Conservation (phyloP, 53 echinoderm and acorn worm species). For the Apostichopus leukothele region DNA sequence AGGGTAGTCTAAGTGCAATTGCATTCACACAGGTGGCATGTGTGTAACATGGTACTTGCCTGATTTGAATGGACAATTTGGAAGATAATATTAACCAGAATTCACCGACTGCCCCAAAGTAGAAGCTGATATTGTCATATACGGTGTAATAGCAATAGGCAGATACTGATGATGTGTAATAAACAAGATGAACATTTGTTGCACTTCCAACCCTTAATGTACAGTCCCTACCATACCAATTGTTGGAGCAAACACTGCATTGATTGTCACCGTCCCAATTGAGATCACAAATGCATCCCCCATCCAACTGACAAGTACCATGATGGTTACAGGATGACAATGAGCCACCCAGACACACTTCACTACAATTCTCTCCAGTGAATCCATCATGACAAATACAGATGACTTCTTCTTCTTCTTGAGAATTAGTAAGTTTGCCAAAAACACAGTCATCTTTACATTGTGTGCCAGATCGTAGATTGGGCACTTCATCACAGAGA, state of each 20-base stretch:
- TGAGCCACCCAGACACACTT: constrained; percentile 74
- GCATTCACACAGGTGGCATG: constrained; percentile 69
- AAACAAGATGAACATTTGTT: background rate
- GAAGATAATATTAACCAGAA: constrained; percentile 64
- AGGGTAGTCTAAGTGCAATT: constrained; percentile 24
- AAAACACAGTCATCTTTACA: constrained; percentile 75
- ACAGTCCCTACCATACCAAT: constrained; percentile 81
- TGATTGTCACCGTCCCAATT: constrained; percentile 75
- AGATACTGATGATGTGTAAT: constrained; percentile 58
- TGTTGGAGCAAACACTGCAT: constrained; percentile 60
- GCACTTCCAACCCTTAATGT: constrained; percentile 45
- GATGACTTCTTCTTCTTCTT: constrained; percentile 1
- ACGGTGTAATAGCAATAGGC: constrained; percentile 67
- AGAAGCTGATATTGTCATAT: constrained; percentile 75
- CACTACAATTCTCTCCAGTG: constrained; percentile 65
- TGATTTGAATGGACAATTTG: constrained; percentile 59
- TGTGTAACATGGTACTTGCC: constrained; percentile 82
- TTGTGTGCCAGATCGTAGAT: constrained; percentile 71
- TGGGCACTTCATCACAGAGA: constrained; percentile 68
- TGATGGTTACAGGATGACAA: constrained; percentile 62
- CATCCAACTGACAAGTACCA: constrained; percentile 60
- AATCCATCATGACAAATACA: constrained; percentile 73
- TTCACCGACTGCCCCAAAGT: constrained; percentile 73
- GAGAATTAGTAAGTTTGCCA: constrained; percentile 31
- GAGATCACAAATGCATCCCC: constrained; percentile 72